Conservation (phyloP, 2,797 vertebrate genomes). For the Sebastolobus altivelis region DNA sequence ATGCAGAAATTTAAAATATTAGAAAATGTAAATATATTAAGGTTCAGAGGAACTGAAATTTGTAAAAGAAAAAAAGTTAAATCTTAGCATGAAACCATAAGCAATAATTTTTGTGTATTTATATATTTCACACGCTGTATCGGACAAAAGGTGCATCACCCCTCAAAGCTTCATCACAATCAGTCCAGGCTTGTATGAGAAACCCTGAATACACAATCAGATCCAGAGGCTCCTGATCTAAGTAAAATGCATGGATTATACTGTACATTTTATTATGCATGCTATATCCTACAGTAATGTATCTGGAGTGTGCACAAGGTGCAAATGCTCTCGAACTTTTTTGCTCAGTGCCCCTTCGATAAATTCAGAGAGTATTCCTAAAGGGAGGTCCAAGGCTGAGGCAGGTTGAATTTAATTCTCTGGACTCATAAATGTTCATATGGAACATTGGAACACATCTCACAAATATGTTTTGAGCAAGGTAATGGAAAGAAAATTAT, state of each 20-base stretch:
- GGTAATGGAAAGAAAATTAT: neutral
- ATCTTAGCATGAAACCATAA: too few relatives aligned
- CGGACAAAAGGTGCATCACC: neutral
- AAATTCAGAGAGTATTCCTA: neutral
- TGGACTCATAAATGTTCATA: constrained; percentile 5
- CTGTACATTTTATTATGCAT: neutral
- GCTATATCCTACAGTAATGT: neutral
- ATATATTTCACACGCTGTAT: neutral
- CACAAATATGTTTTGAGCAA: neutral
- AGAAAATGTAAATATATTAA: neutral
- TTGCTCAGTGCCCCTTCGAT: neutral
- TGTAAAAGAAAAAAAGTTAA: neutral
- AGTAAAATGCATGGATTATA: constrained; percentile 1
- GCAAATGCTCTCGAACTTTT: neutral
- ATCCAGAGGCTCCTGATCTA: neutral
- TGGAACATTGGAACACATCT: neutral
- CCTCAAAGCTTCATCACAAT: neutral
- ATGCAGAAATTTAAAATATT: neutral
- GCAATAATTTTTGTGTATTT: neutral
- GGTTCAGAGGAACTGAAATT: neutral
- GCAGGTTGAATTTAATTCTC: neutral
- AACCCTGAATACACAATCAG: neutral
- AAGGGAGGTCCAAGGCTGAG: neutral
- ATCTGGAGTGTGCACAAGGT: neutral
- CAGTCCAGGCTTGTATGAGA: neutral